Evolutionary conservation across 2,113 vertebrate species (phyloP).

Genomic region (Struthidea cinerea): DNA sequence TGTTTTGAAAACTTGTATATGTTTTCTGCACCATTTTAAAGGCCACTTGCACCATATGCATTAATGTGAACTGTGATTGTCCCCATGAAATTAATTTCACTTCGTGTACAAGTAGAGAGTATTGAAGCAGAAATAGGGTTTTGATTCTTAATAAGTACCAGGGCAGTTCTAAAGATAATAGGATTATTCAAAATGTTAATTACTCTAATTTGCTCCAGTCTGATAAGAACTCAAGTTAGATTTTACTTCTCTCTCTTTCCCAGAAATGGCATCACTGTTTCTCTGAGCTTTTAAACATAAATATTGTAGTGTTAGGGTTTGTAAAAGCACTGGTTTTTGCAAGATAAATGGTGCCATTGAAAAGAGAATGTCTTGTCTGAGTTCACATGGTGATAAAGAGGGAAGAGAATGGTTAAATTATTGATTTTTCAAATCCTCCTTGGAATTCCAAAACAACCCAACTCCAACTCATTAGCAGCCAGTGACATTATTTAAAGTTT

Average conservation of each 20-base stretch:
- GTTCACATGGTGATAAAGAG: background rate
- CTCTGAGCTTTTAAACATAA: background rate
- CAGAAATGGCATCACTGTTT: background rate
- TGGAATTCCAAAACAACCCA: background rate
- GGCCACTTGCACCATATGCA: background rate
- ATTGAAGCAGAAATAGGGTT: background rate
- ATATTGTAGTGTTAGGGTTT: background rate
- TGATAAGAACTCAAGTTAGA: background rate
- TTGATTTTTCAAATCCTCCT: background rate
- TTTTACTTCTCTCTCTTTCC: background rate
- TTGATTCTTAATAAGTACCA: background rate
- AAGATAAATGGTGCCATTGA: background rate
- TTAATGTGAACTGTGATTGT: background rate
- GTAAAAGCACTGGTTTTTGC: background rate
- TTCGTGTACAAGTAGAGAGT: background rate
- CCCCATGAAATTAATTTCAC: background rate
- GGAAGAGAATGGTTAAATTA: background rate
- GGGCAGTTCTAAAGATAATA: background rate
- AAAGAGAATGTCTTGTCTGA: background rate
- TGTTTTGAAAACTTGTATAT: background rate
- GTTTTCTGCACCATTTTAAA: background rate
- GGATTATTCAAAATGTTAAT: constrained; percentile 33
- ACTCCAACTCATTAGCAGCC: background rate
- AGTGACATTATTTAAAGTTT: background rate
- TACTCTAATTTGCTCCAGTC: background rate